A percentile compares a stretch with the other conserved stretches of the same genome.
Conservation (phyloP, 2,113 vertebrate genomes). For the Ranitomeya imitator region DNA sequence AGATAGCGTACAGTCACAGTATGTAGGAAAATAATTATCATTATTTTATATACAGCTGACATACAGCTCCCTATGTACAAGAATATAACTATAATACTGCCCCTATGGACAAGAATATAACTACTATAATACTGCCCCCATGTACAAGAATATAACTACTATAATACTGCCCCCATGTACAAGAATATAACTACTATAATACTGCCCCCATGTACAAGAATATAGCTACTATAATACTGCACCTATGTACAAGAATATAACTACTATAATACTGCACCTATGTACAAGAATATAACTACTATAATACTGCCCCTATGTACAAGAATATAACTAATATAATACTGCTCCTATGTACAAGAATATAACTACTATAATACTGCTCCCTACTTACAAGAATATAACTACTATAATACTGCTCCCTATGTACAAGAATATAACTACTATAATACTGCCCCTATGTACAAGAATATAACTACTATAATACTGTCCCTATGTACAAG, state of each 20-base stretch:
- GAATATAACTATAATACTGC: slow-evolving; percentile 4
- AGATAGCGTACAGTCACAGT: background rate
- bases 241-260: background rate
- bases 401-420: slow-evolving; percentile 2
- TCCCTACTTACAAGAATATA: slow-evolving; percentile 1
- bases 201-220: background rate
- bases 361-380: slow-evolving; percentile 12
- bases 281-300: background rate
- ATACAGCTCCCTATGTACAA: background rate
- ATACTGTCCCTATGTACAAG: background rate
- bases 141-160: slow-evolving; percentile 3
- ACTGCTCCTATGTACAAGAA: background rate
- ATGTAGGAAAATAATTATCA: no score
- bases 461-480: slow-evolving; percentile 15
- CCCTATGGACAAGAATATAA: background rate
- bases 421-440: slow-evolving; percentile 4
- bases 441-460: background rate
- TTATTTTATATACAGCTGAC: background rate
- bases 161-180: slow-evolving; percentile 2
- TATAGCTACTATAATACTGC: slow-evolving; percentile 5
- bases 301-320: background rate
- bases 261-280: background rate
- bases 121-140: slow-evolving; percentile 3
- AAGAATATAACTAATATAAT: slow-evolving; percentile 4
- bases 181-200: slow-evolving; percentile 18